Conservation (phyloP, 2,113 vertebrate genomes). For the Crotalus helleri region DNA sequence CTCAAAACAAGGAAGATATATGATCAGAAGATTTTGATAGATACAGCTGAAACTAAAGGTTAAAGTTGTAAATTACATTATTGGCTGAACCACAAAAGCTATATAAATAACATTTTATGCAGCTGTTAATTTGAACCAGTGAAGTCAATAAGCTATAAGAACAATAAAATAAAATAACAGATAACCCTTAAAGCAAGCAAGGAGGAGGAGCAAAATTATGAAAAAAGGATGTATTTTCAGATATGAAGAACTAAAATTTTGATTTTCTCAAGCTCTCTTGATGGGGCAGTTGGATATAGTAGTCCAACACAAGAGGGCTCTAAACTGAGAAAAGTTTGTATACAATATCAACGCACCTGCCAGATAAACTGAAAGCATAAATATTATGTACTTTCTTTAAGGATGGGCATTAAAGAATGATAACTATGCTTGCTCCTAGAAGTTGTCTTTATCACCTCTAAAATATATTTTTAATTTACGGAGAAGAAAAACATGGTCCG, state of each 20-base stretch:
- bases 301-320: not conserved
- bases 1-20: not conserved
- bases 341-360: constrained; percentile 13
- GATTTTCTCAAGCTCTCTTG: not conserved
- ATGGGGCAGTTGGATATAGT: not conserved
- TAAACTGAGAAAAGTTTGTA: not conserved
- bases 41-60: constrained; percentile 19
- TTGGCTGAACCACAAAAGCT: constrained; percentile 40
- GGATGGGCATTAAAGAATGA: not conserved
- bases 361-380: constrained; percentile 8
- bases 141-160: constrained; percentile 5
- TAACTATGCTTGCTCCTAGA: not conserved
- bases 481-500: not conserved
- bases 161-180: not conserved
- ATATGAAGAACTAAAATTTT: not conserved
- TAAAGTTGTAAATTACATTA: constrained; percentile 37
- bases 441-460: not conserved
- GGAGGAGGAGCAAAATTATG: constrained; percentile 13
- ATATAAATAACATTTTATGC: constrained; percentile 38
- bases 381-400: not conserved
- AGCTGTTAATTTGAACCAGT: not conserved
- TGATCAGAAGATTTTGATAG: not conserved
- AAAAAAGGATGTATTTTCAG: not conserved
- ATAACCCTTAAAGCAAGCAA: not conserved
- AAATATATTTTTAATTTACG: not conserved